phyloP scores from a whole-genome alignment of 1,140 invertebrate species.

The Drosophila yakuba region DNA sequence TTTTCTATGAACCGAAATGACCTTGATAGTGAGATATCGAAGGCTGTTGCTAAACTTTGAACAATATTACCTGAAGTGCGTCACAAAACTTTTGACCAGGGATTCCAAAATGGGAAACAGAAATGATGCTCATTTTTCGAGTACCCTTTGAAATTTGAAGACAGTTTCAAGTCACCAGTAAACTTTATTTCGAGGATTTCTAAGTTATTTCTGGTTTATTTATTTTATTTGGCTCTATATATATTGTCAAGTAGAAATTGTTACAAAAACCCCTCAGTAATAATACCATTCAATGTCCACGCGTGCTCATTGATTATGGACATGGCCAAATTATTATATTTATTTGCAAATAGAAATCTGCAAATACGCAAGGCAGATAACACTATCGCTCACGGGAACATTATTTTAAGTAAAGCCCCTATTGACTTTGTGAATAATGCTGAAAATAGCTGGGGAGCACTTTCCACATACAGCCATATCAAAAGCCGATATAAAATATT shows the following conservation, averaged over 20 bases:
- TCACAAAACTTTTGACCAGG: constrained; percentile 13
- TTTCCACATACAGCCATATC: background rate
- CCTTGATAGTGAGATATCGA: constrained; percentile 23
- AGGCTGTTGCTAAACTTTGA: constrained; percentile 24
- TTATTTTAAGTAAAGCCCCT: constrained; percentile 7
- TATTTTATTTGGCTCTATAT: no score
- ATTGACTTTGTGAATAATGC: constrained; percentile 30
- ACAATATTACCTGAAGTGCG: constrained; percentile 21
- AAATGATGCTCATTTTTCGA: background rate
- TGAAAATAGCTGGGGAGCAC: constrained; percentile 15
- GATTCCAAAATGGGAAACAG: constrained; percentile 4
- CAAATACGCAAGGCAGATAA: constrained; percentile 23
- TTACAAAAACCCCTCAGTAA: background rate
- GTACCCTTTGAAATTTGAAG: background rate
- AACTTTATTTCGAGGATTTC: no score
- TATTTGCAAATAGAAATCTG: constrained; percentile 25
- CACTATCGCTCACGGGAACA: constrained; percentile 15
- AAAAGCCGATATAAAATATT: background rate
- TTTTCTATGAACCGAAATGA: constrained; percentile 29
- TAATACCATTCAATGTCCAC: constrained; percentile 1
- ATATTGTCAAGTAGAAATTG: background rate
- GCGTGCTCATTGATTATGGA: constrained; percentile 6
- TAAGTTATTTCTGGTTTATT: no score
- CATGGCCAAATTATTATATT: background rate
- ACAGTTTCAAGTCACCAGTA: background rate